Evolutionary conservation across 2,113 vertebrate species (phyloP), one percentile per base, ranked within the genome.

Genomic region (Syngnathus typhle): DNA sequence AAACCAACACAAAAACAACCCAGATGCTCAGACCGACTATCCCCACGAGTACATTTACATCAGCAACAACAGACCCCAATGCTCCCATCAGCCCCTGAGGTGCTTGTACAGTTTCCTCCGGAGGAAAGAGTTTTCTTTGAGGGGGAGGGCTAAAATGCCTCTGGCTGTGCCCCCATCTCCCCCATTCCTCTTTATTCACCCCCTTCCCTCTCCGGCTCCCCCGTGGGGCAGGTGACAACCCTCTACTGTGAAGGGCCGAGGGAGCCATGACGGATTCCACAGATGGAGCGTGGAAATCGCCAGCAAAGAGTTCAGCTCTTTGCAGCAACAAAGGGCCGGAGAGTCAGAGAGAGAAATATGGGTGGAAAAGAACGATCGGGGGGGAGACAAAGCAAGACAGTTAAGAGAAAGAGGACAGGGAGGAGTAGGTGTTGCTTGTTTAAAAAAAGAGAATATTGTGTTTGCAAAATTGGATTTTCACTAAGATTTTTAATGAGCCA

Each of bases 201-300:
- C 91, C 80, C 75, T 82, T 78, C 27, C 74, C 49, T 43, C 84
- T 85, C 83, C 86, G 88, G 91, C 82, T 88, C 88, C 88, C 94
- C 94, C 91, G 90, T 93, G 89, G 94, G 94, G 94, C 95, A 98
- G 95, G 94, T 98, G 96, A 96, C 94, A 95, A 91, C 90, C 88
- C 91, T 90, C 92, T 88, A 92, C 94, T 93, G 93, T 84, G 84
- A 84, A 91, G 91, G 90, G 92, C 92, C 82, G 91, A 90, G 91
- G 92, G 91, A 91, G 91, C 82, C 93, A 91, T 96, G 95, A 96
- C 93, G 93, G 94, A 95, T 95, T 94, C 94, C 94, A 95, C 96
- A 98, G 96, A 98, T 98, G 96, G 96, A 98, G 93, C 95, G 93
- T 98, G 95, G 92, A 98, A 98, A 98, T 98, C 73, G 92, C 88